These are phyloP conservation scores for Neuroterus valhalla DNA, from an alignment of 1,140 invertebrate species.

Conservation along the genomic window DNA sequence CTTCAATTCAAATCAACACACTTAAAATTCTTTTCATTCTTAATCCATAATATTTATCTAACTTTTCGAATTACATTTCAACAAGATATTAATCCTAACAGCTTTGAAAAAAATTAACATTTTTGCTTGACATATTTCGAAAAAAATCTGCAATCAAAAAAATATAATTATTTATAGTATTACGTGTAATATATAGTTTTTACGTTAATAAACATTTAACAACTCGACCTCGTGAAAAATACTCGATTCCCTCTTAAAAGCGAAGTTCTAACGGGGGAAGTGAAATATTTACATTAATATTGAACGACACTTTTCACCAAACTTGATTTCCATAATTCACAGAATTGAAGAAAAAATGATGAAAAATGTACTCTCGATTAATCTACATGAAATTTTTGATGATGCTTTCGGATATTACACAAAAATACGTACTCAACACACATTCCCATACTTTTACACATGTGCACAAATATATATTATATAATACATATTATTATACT, in stretches of 20 bases:
- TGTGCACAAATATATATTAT: slow-evolving; percentile 23
- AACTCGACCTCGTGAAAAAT: slow-evolving; percentile 19
- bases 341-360: neutral
- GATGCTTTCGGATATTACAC: slow-evolving; percentile 8
- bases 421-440: slow-evolving; percentile 19
- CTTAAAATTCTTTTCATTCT: neutral
- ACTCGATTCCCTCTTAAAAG: slow-evolving; percentile 17
- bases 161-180: neutral
- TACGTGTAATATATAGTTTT: neutral
- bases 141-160: neutral
- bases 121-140: neutral
- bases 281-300: slow-evolving; percentile 21
- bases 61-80: neutral
- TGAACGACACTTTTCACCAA: neutral
- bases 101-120: neutral
- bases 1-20: neutral
- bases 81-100: neutral
- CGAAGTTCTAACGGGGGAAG: slow-evolving; percentile 3
- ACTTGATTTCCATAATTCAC: neutral
- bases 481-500: slow-evolving; percentile 30
- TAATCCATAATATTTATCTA: neutral
- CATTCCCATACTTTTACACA: slow-evolving; percentile 16
- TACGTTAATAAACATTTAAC: neutral
- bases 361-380: neutral
- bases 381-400: slow-evolving; percentile 10